Conservation (phyloP, 2,797 vertebrate genomes). For the Decapterus maruadsi region DNA sequence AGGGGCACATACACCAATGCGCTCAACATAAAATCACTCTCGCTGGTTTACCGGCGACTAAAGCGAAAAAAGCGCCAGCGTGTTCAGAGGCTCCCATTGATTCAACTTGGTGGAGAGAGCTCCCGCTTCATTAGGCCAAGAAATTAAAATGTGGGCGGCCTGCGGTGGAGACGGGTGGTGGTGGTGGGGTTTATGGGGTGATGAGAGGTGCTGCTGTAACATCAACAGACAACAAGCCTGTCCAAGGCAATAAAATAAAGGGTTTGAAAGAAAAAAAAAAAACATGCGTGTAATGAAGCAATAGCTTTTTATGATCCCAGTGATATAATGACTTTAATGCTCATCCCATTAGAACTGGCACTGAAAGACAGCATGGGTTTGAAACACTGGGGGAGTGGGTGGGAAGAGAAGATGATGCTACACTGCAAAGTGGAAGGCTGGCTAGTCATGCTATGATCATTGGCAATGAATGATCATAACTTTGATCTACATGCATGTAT, state of each 20-base stretch:
- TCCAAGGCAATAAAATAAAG: slow-evolving; percentile 39
- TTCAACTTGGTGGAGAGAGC: slow-evolving; percentile 68
- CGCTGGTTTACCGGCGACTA: slow-evolving; percentile 63
- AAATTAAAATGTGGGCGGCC: slow-evolving; percentile 85
- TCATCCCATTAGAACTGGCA: slow-evolving; percentile 41
- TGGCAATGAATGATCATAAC: not conserved
- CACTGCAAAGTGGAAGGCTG: not conserved
- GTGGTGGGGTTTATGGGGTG: slow-evolving; percentile 43
- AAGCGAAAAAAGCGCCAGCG: slow-evolving; percentile 55
- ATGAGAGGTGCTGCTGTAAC: slow-evolving; percentile 52
- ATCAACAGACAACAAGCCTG: slow-evolving; percentile 54
- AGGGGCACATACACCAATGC: slow-evolving; percentile 22
- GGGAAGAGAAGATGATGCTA: not conserved
- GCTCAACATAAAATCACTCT: slow-evolving; percentile 46
- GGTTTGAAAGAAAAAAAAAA: slow-evolving; percentile 22
- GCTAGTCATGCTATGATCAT: not conserved
- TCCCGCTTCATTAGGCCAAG: slow-evolving; percentile 87
- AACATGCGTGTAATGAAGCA: slow-evolving; percentile 54
- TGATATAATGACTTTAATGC: slow-evolving; percentile 48
- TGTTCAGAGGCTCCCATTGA: slow-evolving; percentile 72
- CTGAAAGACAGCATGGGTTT: slow-evolving; percentile 43
- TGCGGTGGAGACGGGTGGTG: slow-evolving; percentile 57
- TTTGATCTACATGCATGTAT: not conserved
- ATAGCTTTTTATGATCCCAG: slow-evolving; percentile 54
- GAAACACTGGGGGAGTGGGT: slow-evolving; percentile 2